Evolutionary conservation across 2,797 vertebrate genomes (phyloP).

Genomic region (Discoglossus pictus): DNA sequence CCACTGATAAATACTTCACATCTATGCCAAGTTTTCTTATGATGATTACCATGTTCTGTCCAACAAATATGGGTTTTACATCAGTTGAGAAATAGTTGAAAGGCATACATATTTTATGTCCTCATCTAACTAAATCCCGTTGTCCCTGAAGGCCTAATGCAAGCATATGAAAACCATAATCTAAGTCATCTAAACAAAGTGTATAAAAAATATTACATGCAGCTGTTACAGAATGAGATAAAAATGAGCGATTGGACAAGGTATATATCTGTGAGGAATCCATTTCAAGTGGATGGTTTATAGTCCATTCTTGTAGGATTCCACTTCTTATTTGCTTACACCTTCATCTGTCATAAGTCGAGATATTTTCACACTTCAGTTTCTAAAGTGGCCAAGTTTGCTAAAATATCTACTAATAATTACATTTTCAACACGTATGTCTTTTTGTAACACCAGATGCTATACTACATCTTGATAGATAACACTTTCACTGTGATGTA

Average conservation of each 20-base stretch:
- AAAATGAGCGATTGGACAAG: constrained; percentile 56
- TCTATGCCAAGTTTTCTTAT: constrained; percentile 24
- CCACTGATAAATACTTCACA: not conserved
- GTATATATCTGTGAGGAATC: constrained; percentile 57
- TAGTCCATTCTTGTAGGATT: constrained; percentile 44
- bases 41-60: constrained; percentile 22
- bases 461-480: constrained; percentile 15
- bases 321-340: constrained; percentile 54
- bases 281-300: constrained; percentile 56
- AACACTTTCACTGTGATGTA: no score
- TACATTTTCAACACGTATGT: constrained; percentile 57
- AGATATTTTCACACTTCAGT: constrained; percentile 53
- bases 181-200: constrained; percentile 52
- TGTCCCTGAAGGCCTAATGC: constrained; percentile 18
- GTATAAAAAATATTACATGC: constrained; percentile 59
- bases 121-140: constrained; percentile 33
- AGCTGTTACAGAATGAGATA: constrained; percentile 56
- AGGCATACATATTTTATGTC: constrained; percentile 45
- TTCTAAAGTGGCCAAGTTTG: constrained; percentile 54
- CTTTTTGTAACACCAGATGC: constrained; percentile 52
- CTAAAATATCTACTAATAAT: constrained; percentile 41
- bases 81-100: constrained; percentile 31
- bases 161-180: constrained; percentile 60
- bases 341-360: constrained; percentile 53
- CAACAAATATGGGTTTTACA: constrained; percentile 38